These are phyloP conservation scores for Xylocampa areola DNA, from an alignment of 2,888 invertebrate genomes.

Conservation along the genomic window DNA sequence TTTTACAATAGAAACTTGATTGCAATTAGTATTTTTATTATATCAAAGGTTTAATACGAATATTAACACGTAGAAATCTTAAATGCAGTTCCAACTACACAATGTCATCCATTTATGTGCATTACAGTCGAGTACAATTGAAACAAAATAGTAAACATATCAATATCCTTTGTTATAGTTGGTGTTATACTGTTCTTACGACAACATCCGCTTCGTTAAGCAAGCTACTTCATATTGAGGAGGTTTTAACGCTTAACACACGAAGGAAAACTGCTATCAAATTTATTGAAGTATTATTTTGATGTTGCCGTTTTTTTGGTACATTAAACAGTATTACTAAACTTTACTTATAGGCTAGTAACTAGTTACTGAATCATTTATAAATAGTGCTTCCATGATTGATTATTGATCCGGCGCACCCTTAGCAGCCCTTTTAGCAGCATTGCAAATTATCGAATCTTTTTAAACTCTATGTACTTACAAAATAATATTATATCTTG, in stretches of 20 bases:
- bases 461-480: no score
- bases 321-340: no score
- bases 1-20: not conserved
- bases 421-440: no score
- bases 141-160: slow-evolving; percentile 50
- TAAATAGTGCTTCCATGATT: no score
- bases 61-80: not conserved
- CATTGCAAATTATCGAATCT: no score
- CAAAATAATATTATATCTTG: no score
- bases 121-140: slow-evolving; percentile 24
- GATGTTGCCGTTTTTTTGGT: not conserved
- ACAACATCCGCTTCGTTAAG: slow-evolving; percentile 49
- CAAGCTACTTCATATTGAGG: slow-evolving; percentile 41
- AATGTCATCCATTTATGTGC: not conserved
- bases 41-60: no score
- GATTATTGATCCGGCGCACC: no score
- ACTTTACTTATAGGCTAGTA: no score
- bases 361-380: no score
- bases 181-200: slow-evolving; percentile 40
- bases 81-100: slow-evolving; percentile 1
- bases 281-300: slow-evolving; percentile 27
- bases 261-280: slow-evolving; percentile 17
- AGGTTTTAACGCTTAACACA: slow-evolving; percentile 36
- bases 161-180: slow-evolving; percentile 55
- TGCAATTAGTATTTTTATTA: no score